A percentile compares a stretch with the other conserved stretches of the same genome.
These are phyloP conservation scores for Microtus richardsoni DNA, from an alignment of 2,113 vertebrate genomes.

Conservation along the genomic window DNA sequence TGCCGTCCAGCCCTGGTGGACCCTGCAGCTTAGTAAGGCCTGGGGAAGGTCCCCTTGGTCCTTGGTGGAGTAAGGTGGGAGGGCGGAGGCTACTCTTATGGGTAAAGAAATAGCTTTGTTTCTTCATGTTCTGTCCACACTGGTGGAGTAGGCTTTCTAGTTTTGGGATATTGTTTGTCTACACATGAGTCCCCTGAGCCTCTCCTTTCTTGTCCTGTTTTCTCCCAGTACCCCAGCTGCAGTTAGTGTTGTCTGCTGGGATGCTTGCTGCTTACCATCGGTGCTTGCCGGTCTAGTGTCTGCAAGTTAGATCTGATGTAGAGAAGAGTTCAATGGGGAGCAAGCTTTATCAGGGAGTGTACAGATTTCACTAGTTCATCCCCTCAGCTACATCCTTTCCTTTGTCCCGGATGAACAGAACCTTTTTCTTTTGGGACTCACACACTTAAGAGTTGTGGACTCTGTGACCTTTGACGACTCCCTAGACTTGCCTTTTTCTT, in stretches of 20 bases:
- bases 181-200: neutral
- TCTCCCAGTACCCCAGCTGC: neutral
- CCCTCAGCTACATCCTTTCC: neutral
- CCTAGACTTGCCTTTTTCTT: neutral
- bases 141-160: neutral
- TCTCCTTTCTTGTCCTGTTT: constrained; percentile 23
- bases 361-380: neutral
- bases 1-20: neutral
- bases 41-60: neutral
- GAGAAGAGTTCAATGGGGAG: neutral
- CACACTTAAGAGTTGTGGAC: neutral
- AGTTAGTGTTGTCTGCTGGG: neutral
- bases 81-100: neutral
- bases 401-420: neutral
- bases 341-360: neutral
- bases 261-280: neutral
- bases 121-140: neutral
- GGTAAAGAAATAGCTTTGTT: neutral
- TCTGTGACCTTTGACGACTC: neutral
- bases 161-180: neutral
- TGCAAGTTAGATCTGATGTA: neutral
- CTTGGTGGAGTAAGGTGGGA: neutral
- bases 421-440: neutral
- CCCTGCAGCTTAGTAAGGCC: neutral
- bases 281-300: neutral